Base-by-base conservation (phyloP, 2,888 invertebrate genomes). In the Ptilodon capucinus region DNA sequence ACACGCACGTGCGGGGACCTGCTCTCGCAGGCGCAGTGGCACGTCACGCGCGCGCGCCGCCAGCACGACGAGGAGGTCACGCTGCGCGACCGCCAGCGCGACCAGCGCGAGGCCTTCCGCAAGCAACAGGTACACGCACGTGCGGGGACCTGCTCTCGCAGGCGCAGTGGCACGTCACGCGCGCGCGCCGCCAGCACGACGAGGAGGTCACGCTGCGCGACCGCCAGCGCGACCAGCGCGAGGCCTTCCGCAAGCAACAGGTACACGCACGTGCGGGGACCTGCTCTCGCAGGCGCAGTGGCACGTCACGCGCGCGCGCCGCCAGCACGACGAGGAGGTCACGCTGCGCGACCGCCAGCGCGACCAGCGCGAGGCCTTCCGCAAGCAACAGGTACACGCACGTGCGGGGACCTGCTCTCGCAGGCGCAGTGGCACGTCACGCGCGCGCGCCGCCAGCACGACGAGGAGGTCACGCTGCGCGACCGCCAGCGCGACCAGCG, bases 401-500 rank as follows among this genome's bases (percentile, higher is more conserved):
- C n/a, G n/a, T n/a, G n/a, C n/a, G n/a, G n/a, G n/a, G n/a, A n/a
- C n/a, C n/a, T n/a, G n/a, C n/a, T n/a, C n/a, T n/a, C n/a, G n/a
- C n/a, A n/a, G n/a, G n/a, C n/a, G n/a, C n/a, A n/a, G n/a, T n/a
- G n/a, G n/a, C n/a, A n/a, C n/a, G n/a, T n/a, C n/a, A n/a, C n/a
- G n/a, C n/a, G n/a, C n/a, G n/a, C n/a, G 52, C 54, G 48, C 45
- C 46, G 17, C 16, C 14, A 16, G 40, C 49, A 8, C 25, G 42
- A 8, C 41, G 34, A 17, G 25, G 42, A 9, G 35, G 16, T 95
- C 61, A 93, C 94, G 66, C 86, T 97, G 51, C 91, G 97, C 5
- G 93, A 95, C 56, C 96, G 97, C 64, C 98, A 98, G 75, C 96
- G 97, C 71, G 97, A 97, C 76, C 97, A 98, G 78, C 92, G 97